Conservation (phyloP, 2,888 invertebrate genomes). For the Mechanitis messenoides region DNA sequence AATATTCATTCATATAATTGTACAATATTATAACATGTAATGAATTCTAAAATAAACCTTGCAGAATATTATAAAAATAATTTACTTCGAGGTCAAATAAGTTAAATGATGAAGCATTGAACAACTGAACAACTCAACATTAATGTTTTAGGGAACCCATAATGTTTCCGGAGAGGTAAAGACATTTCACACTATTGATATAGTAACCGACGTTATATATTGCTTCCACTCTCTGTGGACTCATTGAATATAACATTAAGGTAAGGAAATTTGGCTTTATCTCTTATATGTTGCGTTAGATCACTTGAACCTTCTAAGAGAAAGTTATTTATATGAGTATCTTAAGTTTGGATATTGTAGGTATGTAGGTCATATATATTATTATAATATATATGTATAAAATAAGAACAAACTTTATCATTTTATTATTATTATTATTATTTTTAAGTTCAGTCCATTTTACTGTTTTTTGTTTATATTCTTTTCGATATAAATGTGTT, state of each 20-base stretch:
- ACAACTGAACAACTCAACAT: background rate
- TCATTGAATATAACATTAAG: constrained; percentile 1
- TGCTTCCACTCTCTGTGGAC: constrained; percentile 2
- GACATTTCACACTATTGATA: constrained; percentile 6
- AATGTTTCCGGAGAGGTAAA: constrained; percentile 4
- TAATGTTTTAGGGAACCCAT: background rate
- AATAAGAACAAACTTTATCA: too few species aligned
- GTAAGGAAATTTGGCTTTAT: constrained; percentile 1
- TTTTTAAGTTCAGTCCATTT: too few species aligned
- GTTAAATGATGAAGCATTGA: background rate
- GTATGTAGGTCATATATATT: too few species aligned
- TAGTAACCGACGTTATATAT: constrained; percentile 1
- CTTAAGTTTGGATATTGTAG: background rate
- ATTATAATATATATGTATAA: too few species aligned
- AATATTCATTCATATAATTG: too few species aligned
- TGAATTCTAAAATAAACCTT: too few species aligned
- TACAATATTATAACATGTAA: too few species aligned
- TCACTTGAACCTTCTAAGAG: background rate
- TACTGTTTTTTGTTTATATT: too few species aligned
- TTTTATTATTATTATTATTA: too few species aligned
- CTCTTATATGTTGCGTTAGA: background rate
- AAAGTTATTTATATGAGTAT: background rate
- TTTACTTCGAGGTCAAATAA: background rate
- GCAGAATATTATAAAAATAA: too few species aligned
- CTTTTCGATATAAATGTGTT: too few species aligned